Percentiles rank a stretch among this genome's conserved stretches.
Evolutionary conservation across 2,113 vertebrate species (phyloP).

Genomic region (Orcinus orca): DNA sequence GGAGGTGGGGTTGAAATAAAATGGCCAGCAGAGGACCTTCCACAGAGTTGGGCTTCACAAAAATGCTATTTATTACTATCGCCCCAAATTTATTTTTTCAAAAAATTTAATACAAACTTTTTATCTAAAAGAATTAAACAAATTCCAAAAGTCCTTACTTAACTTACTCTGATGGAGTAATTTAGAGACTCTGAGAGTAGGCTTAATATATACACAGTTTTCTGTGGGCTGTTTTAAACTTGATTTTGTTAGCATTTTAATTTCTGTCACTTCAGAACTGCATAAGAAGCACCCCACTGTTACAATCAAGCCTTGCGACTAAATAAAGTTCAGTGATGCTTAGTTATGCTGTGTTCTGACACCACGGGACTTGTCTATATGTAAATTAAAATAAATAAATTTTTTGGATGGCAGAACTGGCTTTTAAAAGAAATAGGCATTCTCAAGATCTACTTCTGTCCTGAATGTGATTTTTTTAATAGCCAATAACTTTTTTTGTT

Average conservation of each 20-base stretch:
- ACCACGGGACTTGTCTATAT: background rate
- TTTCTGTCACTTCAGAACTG: background rate
- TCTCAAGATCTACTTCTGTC: background rate
- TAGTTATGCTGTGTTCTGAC: background rate
- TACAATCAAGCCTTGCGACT: background rate
- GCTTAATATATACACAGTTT: background rate
- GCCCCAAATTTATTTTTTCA: background rate
- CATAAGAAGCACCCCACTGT: background rate
- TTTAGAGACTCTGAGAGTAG: background rate
- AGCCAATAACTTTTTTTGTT: background rate
- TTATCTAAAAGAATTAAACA: background rate
- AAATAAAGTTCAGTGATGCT: background rate
- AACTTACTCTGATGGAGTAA: conserved; percentile 23
- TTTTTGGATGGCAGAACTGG: background rate
- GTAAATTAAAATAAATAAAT: background rate
- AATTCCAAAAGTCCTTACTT: background rate
- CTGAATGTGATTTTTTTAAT: background rate
- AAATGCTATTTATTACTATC: background rate
- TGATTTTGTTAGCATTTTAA: conserved; percentile 27
- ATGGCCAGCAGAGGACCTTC: background rate
- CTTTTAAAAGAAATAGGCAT: conserved; percentile 2
- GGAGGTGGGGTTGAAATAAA: background rate
- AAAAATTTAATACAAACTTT: conserved; percentile 10
- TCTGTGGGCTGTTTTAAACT: background rate
- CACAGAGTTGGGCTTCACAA: background rate